Evolutionary conservation across 2,113 vertebrate genomes (phyloP).

Genomic region (Xiphophorus hellerii): DNA sequence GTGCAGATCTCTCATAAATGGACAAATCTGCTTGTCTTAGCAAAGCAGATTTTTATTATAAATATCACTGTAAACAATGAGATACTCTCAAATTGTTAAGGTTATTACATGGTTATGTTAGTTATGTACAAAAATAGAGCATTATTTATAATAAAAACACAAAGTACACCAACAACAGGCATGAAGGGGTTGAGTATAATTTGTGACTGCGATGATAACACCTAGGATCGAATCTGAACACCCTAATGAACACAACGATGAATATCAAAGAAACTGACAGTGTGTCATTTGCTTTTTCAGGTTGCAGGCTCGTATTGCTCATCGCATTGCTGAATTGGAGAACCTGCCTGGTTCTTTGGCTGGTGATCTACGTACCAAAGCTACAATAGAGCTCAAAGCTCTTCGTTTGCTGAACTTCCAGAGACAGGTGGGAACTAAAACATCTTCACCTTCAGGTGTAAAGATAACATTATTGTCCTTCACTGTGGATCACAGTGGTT

Average conservation of each 20-base stretch:
- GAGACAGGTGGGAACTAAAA: constrained; percentile 84
- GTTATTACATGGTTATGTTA: neutral
- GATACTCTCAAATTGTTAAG: no score
- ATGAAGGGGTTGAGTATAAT: neutral
- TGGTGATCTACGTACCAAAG: constrained; percentile 96
- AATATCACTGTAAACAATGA: no score
- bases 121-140: neutral
- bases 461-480: neutral
- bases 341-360: constrained; percentile 94
- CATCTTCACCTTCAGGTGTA: neutral
- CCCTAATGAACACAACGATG: neutral
- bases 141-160: neutral
- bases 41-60: no score
- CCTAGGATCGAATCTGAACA: neutral
- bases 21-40: no score
- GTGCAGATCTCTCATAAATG: no score
- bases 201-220: neutral
- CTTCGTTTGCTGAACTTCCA: constrained; percentile 95
- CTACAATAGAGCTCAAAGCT: constrained; percentile 96
- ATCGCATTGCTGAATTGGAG: constrained; percentile 95
- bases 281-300: constrained; percentile 63
- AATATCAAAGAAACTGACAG: neutral
- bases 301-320: constrained; percentile 94
- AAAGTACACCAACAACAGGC: neutral
- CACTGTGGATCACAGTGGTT: neutral